Evolutionary conservation across 2,113 vertebrate genomes (phyloP), one percentile per base, ranked within the genome.

Genomic region (Eublepharis macularius): DNA sequence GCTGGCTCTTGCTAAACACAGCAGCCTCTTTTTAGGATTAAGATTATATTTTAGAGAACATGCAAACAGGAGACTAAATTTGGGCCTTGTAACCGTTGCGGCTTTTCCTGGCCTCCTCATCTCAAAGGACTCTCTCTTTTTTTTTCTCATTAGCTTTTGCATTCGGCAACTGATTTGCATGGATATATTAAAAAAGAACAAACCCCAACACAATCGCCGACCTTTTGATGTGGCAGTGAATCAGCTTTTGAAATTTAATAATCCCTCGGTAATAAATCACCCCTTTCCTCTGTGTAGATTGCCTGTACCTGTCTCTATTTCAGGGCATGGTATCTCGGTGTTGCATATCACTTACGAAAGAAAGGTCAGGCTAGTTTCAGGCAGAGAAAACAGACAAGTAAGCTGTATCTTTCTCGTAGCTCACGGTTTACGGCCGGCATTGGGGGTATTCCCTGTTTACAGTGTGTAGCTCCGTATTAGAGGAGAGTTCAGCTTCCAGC

Each of bases 251-350:
- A 81, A 84, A 85, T 0, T 2, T 77, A 83, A 89, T 90, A 81
- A 86, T 90, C 86, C 78, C 72, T 92, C 73, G 51, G 89, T 84
- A 73, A 90, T 90, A 79, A 73, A 82, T 84, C 85, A 0, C 57
- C 88, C 49, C 83, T 54, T 87, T 92, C 90, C 43, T 82, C 26
- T 34, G 16, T n/a, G 29, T 79, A 26, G 32, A 11, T 36, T 12
- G 2, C 19, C 41, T 86, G 89, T 92, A 81, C 83, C 86, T 76
- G 0, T 41, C n/a, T 90, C 92, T 90, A 78, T 89, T 87, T 5
- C 43, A 6, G 84, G 60, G 90, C 74, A 3, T 32, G 78, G 2
- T 43, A 4, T 82, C 88, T 73, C 70, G 84, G 54, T 49, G 2
- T 85, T 60, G 76, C 24, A 72, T 90, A 70, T 54, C 82, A 51